Evolutionary conservation across 2,113 vertebrate genomes (phyloP).

Genomic region (Triplophysa tibetana): DNA sequence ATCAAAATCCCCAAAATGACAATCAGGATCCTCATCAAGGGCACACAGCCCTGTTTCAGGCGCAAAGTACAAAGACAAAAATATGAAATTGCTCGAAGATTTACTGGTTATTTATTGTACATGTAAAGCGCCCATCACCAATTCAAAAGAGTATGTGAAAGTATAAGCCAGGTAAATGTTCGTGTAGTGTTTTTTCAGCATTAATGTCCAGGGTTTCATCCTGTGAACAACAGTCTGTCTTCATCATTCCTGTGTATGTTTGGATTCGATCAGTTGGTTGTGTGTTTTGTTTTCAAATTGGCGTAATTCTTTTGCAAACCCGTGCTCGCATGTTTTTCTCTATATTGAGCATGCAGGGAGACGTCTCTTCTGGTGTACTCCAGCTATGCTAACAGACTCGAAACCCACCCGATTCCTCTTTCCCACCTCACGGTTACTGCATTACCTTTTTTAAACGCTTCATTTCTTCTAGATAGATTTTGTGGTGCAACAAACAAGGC

Average conservation of each 20-base stretch:
- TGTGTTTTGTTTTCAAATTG: background rate
- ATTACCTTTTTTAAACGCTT: background rate
- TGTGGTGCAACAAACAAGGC: conserved; percentile 61
- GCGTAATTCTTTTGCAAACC: conserved; percentile 41
- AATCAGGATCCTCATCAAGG: background rate
- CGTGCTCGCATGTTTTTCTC: conserved; percentile 65
- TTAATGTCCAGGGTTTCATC: conserved; percentile 40
- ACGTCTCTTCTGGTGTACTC: conserved; percentile 36
- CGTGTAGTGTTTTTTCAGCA: background rate
- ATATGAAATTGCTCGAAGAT: background rate
- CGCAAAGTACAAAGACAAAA: conserved; percentile 5
- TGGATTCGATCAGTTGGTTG: conserved; percentile 40
- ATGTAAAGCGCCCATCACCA: background rate
- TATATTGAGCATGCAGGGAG: conserved; percentile 61
- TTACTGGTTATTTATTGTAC: background rate
- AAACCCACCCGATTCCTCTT: background rate
- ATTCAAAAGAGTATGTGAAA: background rate
- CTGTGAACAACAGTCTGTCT: conserved; percentile 46
- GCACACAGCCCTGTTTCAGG: background rate
- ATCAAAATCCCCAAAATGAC: conserved; percentile 13
- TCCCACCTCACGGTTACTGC: background rate
- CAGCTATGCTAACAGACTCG: conserved; percentile 48
- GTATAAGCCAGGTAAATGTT: too few relatives aligned
- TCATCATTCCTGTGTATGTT: conserved; percentile 53
- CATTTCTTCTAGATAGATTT: conserved; percentile 59